phyloP scores from a whole-genome alignment of 1,140 invertebrate genomes.

The Ephestia elutella region DNA sequence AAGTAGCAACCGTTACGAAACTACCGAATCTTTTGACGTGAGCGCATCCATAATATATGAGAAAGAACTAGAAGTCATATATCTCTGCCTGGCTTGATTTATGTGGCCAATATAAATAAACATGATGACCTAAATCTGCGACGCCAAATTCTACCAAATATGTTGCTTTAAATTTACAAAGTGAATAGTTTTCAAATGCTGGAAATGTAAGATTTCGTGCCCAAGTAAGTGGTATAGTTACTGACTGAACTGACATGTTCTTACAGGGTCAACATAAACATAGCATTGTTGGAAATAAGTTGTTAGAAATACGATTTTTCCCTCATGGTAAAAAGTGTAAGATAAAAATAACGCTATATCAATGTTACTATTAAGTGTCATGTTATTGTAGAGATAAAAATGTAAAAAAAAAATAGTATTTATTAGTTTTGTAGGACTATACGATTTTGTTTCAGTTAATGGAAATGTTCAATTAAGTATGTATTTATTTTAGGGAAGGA shows the following conservation, averaged over 20 bases:
- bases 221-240: slow-evolving; percentile 14
- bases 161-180: slow-evolving; percentile 25
- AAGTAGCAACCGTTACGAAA: not conserved
- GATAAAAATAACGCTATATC: no score
- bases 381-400: no score
- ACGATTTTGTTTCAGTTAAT: no score
- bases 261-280: not conserved
- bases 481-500: no score
- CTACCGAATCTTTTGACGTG: not conserved
- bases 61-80: not conserved
- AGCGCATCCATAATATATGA: slow-evolving; percentile 2
- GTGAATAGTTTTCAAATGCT: slow-evolving; percentile 26
- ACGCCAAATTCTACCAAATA: not conserved
- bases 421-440: no score
- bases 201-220: slow-evolving; percentile 12
- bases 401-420: no score
- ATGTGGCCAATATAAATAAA: slow-evolving; percentile 4
- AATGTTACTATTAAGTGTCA: no score
- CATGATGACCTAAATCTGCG: slow-evolving; percentile 1
- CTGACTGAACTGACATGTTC: not conserved
- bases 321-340: not conserved
- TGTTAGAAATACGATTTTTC: not conserved
- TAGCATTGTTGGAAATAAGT: no score
- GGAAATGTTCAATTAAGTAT: no score
- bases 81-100: slow-evolving; percentile 2